phyloP scores from a whole-genome alignment of 2,888 invertebrate genomes.

The Agapostemon virescens region DNA sequence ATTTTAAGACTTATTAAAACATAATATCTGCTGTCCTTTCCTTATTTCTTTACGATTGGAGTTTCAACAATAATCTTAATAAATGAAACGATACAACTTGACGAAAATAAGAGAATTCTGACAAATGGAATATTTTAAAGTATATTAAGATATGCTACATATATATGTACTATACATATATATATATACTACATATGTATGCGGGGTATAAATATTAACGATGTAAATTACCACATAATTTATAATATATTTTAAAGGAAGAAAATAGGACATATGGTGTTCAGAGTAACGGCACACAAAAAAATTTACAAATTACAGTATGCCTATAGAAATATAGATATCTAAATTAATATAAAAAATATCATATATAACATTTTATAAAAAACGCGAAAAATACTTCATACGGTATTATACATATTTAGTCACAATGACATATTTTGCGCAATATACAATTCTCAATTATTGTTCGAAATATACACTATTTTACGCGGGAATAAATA shows the following conservation, averaged over 20 bases:
- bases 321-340: constrained; percentile 38
- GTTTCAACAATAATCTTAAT: not conserved
- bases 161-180: too few relatives aligned
- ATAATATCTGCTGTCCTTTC: not conserved
- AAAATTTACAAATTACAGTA: constrained; percentile 61
- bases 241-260: constrained; percentile 42
- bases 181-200: too few relatives aligned
- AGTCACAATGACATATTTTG: constrained; percentile 28
- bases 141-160: not conserved
- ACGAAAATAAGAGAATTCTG: too few relatives aligned
- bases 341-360: constrained; percentile 66
- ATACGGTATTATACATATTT: constrained; percentile 57
- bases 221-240: constrained; percentile 26
- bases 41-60: not conserved
- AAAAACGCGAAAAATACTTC: constrained; percentile 62
- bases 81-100: not conserved
- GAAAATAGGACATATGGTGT: constrained; percentile 32
- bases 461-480: constrained; percentile 58
- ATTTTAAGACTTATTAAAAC: not conserved
- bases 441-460: constrained; percentile 52
- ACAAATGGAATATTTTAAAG: not conserved
- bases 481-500: constrained; percentile 64
- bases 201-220: constrained; percentile 10
- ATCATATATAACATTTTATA: constrained; percentile 56
- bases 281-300: constrained; percentile 40